A percentile compares a stretch with the other conserved stretches of the same genome.
Conservation (phyloP, 2,113 vertebrate species). For the Rhizomys pruinosus region DNA sequence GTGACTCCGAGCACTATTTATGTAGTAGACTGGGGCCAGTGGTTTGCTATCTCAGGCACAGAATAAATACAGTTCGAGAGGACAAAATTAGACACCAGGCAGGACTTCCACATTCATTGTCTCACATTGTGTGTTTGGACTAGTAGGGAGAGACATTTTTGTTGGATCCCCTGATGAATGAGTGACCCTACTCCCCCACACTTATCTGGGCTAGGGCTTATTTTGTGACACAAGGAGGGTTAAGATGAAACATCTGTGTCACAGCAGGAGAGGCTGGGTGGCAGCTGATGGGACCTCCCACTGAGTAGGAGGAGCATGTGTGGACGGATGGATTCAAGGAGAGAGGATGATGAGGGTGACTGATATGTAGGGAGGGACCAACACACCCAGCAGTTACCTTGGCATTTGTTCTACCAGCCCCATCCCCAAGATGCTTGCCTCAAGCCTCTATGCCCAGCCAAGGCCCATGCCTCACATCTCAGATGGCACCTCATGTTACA, state of each 20-base stretch:
- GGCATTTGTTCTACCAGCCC: not conserved
- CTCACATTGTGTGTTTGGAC: not conserved
- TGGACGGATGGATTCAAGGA: not conserved
- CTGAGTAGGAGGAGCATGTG: not conserved
- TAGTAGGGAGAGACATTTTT: not conserved
- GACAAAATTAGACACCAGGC: conserved; percentile 48
- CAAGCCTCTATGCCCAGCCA: conserved; percentile 5
- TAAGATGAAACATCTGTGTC: conserved; percentile 59
- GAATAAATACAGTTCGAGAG: conserved; percentile 34
- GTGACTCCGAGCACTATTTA: conserved; percentile 57
- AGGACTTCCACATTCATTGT: conserved; percentile 40
- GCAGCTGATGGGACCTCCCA: not conserved
- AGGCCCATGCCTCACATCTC: conserved; percentile 28
- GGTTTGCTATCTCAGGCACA: conserved; percentile 1
- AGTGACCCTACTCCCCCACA: not conserved
- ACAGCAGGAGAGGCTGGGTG: not conserved
- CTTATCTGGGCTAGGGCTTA: not conserved
- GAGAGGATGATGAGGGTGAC: not conserved
- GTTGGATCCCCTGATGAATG: not conserved
- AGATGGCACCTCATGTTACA: not conserved
- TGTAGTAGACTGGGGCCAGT: conserved; percentile 4
- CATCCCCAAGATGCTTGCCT: not conserved
- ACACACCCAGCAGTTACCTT: not conserved
- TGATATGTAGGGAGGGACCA: not conserved
- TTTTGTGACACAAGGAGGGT: conserved; percentile 33